phyloP scores from a whole-genome alignment of 1,140 invertebrate species.

The Lordiphosa stackelbergi region DNA sequence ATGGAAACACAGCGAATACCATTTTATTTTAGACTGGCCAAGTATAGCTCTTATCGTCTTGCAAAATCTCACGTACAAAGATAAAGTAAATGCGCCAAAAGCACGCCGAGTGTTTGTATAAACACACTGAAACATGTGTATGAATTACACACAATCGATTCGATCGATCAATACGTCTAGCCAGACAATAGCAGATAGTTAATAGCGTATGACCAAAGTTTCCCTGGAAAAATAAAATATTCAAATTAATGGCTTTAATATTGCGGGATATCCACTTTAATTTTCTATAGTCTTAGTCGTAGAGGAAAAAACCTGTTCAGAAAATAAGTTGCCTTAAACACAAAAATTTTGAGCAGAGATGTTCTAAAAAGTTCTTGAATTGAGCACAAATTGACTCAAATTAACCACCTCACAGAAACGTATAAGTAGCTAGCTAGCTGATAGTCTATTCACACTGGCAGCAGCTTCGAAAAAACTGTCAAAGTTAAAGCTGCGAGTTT shows the following conservation, averaged over 20 bases:
- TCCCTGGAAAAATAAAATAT: not conserved
- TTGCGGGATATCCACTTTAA: not conserved
- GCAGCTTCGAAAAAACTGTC: too few relatives aligned
- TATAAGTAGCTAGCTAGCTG: too few relatives aligned
- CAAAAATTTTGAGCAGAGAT: too few relatives aligned
- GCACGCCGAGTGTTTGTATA: not conserved
- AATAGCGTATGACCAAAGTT: not conserved
- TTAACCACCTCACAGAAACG: too few relatives aligned
- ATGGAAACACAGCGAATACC: slow-evolving; percentile 17
- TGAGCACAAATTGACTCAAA: too few relatives aligned
- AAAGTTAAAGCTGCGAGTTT: too few relatives aligned
- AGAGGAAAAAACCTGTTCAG: too few relatives aligned
- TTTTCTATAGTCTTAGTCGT: too few relatives aligned
- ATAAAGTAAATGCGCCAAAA: slow-evolving; percentile 28
- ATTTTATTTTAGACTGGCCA: slow-evolving; percentile 14
- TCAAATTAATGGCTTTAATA: slow-evolving; percentile 2
- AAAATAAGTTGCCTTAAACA: too few relatives aligned
- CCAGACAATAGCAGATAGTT: slow-evolving; percentile 4
- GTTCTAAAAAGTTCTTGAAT: too few relatives aligned
- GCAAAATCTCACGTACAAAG: slow-evolving; percentile 42
- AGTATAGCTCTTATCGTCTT: slow-evolving; percentile 27
- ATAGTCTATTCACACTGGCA: too few relatives aligned
- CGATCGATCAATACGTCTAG: not conserved
- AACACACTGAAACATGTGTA: not conserved
- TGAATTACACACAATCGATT: not conserved